These are phyloP conservation scores for Halocynthia aurantium DNA, from an alignment of 23 tunicate genomes.

Conservation along the genomic window DNA sequence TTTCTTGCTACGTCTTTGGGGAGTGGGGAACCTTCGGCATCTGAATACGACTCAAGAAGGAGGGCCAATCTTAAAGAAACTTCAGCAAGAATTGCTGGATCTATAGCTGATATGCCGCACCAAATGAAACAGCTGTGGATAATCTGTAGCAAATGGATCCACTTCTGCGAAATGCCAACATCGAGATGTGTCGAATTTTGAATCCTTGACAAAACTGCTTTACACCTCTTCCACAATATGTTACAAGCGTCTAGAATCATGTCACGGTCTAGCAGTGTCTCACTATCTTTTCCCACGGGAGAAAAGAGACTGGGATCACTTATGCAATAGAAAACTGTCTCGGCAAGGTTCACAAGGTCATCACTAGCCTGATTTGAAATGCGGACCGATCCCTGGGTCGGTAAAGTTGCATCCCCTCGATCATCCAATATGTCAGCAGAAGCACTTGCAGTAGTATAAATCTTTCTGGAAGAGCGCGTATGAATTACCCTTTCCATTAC, in stretches of 20 bases:
- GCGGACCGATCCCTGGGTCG: constrained; percentile 37
- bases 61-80: constrained; percentile 52
- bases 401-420: constrained; percentile 24
- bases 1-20: not conserved
- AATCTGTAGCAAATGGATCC: constrained; percentile 72
- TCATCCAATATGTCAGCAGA: constrained; percentile 40
- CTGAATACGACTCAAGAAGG: constrained; percentile 48
- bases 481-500: constrained; percentile 70
- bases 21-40: not conserved
- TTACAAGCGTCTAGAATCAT: constrained; percentile 81
- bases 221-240: constrained; percentile 75
- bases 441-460: constrained; percentile 34
- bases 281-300: constrained; percentile 64
- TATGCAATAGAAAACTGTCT: constrained; percentile 74
- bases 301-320: constrained; percentile 50
- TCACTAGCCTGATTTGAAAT: constrained; percentile 41
- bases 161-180: constrained; percentile 27
- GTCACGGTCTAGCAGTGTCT: constrained; percentile 71
- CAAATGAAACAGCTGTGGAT: constrained; percentile 56
- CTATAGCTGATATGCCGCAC: constrained; percentile 62
- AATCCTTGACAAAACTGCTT: constrained; percentile 40
- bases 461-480: constrained; percentile 14
- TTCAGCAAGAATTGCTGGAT: constrained; percentile 65
- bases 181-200: constrained; percentile 29
- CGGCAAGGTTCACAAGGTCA: constrained; percentile 81